Conservation (phyloP, 2,113 vertebrate genomes). For the Mixornis gularis region DNA sequence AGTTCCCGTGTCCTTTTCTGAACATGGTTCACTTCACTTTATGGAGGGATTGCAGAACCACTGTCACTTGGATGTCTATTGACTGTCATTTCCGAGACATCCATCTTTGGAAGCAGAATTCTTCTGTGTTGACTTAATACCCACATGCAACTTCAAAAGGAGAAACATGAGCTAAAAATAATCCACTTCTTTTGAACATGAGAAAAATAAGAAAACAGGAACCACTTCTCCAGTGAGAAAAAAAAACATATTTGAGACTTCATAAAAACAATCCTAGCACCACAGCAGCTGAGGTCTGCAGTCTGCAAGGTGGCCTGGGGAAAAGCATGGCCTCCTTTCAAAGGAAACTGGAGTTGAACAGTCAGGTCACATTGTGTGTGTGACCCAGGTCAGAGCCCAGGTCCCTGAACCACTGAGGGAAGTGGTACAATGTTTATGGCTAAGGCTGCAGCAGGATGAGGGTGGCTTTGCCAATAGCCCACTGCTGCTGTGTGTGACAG, state of each 20-base stretch:
- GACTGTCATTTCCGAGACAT: not conserved
- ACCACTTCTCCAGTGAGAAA: not conserved
- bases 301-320: not conserved
- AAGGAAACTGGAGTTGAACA: not conserved
- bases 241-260: not conserved
- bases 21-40: not conserved
- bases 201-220: slow-evolving; percentile 9
- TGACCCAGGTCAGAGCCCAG: slow-evolving; percentile 34
- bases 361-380: not conserved
- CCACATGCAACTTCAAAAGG: not conserved
- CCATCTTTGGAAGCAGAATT: not conserved
- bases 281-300: slow-evolving; percentile 56
- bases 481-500: rapidly evolving
- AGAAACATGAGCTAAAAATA: slow-evolving; percentile 32
- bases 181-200: not conserved
- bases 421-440: not conserved
- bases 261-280: not conserved
- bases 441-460: not conserved
- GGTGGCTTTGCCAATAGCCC: not conserved
- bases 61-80: not conserved
- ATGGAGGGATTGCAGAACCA: not conserved
- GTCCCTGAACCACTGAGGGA: not conserved
- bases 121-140: not conserved
- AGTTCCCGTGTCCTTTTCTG: not conserved
- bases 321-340: slow-evolving; percentile 23